Evolutionary conservation across 2,888 invertebrate species (phyloP), one percentile per base, ranked within the genome.

Genomic region (Heteromurus nitidus): DNA sequence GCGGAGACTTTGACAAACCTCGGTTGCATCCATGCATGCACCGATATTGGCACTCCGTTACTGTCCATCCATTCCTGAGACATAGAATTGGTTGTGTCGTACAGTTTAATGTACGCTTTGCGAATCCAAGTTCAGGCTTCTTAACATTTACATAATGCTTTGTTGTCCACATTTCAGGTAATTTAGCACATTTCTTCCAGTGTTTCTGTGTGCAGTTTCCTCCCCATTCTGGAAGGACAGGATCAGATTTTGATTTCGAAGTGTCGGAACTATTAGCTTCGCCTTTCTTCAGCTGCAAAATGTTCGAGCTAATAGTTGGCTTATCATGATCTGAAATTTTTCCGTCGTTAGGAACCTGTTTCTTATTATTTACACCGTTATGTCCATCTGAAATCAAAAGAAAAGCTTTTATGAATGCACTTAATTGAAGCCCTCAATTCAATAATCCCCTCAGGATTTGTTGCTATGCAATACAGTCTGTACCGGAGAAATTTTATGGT

Each of bases 51-150:
- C 86, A 86, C 16, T 85, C 80, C 26, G 84, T 86, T 3, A 85
- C 86, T 11, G 84, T 85, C 84, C 85, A 86, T 3, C 84, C 85
- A 70, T 85, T 86, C 18, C 55, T 68, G 20, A 86, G 69, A 47
- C 86, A 86, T 11, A 85, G 53, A 9, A 47, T 36, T 2, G 58
- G 58, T 50, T 82, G 64, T 20, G 50, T 16, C 11, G 9, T 73
- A 20, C 84, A 84, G 47, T 82, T 65, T 24, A 58, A 77, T 73
- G 73, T 77, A 28, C 50, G 53, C 3, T 74, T 16, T 18, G 69
- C 67, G 28, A 60, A 77, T 2, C 80, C 76, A 1, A 76, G 72
- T 7, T 76, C 60, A 3, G 68, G 70, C 7, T 72, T 58, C 7
- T 79, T 76, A 26, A 47, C 44, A 24, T 84, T 77, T 3, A 28